Base-by-base conservation (phyloP, 92 coral and sea anemone species). In the Meandrina meandrites region DNA sequence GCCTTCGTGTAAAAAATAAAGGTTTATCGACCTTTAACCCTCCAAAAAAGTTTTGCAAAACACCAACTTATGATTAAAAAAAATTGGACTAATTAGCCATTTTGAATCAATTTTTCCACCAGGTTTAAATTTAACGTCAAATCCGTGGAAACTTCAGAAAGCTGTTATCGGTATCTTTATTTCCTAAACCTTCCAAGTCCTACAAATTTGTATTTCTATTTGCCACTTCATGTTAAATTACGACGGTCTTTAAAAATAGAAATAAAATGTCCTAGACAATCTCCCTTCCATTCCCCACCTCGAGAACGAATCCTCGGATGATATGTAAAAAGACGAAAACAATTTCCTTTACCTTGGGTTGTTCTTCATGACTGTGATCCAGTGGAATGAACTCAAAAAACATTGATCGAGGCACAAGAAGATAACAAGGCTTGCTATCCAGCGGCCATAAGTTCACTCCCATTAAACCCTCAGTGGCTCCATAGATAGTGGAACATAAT, bases 381-480 rank as follows among this genome's bases (percentile, higher is more conserved):
- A 89, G 40, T n/a, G 92, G 89, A 37, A 89, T 74, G 45, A 89
- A 89, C 34, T 89, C 92, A 56, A 71, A 89, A 50, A 89, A 89
- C 89, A 84, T 86, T 35, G 92, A 86, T 56, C 88, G 89, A 37
- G 92, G 92, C 11, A 85, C 92, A 34, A 89, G 84, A 16, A 89
- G 82, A 62, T 89, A 89, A 22, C 88, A 75, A 13, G 89, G 82
- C 77, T 31, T 86, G 18, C 45, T 9, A 17, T 85, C 89, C 53
- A 84, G 72, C 64, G 92, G 92, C 92, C 92, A 89, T 19, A 89
- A 18, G 42, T 89, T 89, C 45, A 89, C 92, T 36, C 92, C 92
- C 15, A 85, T 67, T 31, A 89, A 66, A 14, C 92, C 92, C 73
- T 89, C 92, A 16, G 89, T 89, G 40, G 92, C 92, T 24, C 92